These are phyloP conservation scores for Tenthredo distinguenda DNA, from an alignment of 2,888 invertebrate genomes.

Conservation along the genomic window DNA sequence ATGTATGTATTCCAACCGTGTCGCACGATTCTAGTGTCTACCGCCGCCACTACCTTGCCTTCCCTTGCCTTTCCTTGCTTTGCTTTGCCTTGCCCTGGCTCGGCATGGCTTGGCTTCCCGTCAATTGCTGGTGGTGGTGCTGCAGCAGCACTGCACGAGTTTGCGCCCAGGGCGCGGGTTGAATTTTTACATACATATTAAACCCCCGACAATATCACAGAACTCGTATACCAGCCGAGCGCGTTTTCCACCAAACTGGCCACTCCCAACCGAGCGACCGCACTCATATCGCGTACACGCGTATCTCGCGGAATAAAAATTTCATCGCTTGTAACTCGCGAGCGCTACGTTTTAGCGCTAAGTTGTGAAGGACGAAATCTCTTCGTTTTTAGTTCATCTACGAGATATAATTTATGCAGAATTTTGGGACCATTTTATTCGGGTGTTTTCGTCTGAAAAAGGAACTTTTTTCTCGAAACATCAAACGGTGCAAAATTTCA, in stretches of 20 bases:
- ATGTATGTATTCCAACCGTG: constrained; percentile 70
- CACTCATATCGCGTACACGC: background rate
- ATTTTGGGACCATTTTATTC: background rate
- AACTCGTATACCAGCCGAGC: background rate
- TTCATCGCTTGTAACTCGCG: background rate
- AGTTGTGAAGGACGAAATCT: background rate
- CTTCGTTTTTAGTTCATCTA: background rate
- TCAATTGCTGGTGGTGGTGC: constrained; percentile 18
- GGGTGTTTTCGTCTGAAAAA: background rate
- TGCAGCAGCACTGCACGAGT: constrained; percentile 3
- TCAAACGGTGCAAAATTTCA: background rate
- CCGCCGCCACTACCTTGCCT: constrained; percentile 13
- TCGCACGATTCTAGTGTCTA: constrained; percentile 60
- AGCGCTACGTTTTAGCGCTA: background rate
- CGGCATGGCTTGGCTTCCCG: background rate
- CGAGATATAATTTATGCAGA: background rate
- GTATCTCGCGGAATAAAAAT: background rate
- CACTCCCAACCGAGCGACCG: background rate
- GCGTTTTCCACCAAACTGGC: constrained; percentile 10
- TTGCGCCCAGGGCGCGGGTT: constrained; percentile 8
- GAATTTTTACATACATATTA: constrained; percentile 43
- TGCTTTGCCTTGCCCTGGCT: background rate
- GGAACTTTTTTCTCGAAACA: background rate
- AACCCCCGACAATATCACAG: constrained; percentile 17
- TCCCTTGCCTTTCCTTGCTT: background rate